phyloP scores from a whole-genome alignment of 2,888 invertebrate species.

The Trypoxylon attenuatum region DNA sequence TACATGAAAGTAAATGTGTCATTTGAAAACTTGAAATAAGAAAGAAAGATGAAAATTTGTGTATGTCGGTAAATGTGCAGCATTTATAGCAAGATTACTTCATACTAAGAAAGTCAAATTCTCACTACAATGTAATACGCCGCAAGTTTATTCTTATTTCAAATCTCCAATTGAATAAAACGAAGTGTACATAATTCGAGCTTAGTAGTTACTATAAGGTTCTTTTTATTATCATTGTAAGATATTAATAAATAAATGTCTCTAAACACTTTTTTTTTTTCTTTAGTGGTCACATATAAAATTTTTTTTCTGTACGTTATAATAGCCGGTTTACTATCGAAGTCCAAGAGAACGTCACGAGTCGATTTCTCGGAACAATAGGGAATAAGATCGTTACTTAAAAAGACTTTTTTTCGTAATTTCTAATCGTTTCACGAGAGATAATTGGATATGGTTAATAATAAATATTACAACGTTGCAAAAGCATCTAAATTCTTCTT shows the following conservation, averaged over 20 bases:
- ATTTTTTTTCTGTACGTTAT: conserved; percentile 38
- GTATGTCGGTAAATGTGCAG: conserved; percentile 10
- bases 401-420: conserved; percentile 34
- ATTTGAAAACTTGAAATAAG: conserved; percentile 45
- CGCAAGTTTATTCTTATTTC: conserved; percentile 31
- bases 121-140: conserved; percentile 25
- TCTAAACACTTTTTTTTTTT: conserved; percentile 52
- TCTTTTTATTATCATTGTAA: conserved; percentile 42
- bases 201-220: conserved; percentile 42
- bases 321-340: conserved; percentile 26
- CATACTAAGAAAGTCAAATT: conserved; percentile 14
- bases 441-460: conserved; percentile 53
- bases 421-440: conserved; percentile 44
- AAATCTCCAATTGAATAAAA: conserved; percentile 39
- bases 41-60: background rate
- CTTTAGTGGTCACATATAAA: conserved; percentile 50
- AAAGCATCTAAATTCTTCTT: conserved; percentile 60
- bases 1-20: conserved; percentile 33
- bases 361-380: conserved; percentile 26
- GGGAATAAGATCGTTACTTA: conserved; percentile 41
- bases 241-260: conserved; percentile 58
- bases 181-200: conserved; percentile 43
- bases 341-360: conserved; percentile 35
- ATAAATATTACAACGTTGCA: conserved; percentile 58
- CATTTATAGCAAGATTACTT: conserved; percentile 39